These are phyloP conservation scores for Onychostruthus taczanowskii DNA, from an alignment of 2,113 vertebrate species.

Conservation along the genomic window DNA sequence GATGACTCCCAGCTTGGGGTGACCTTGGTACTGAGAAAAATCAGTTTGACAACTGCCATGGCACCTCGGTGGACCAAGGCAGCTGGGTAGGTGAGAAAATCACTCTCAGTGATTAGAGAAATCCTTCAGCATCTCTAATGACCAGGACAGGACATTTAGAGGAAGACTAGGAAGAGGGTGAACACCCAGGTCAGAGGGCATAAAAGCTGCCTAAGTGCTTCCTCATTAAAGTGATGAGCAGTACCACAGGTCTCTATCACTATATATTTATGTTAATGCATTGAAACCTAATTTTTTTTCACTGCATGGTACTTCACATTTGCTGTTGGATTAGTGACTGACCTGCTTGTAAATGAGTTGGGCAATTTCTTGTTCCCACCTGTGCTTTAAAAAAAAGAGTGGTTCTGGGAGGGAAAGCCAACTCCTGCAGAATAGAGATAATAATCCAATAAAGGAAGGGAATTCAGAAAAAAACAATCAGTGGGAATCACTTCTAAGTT, in stretches of 20 bases:
- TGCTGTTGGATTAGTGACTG: not conserved
- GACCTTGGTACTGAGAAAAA: not conserved
- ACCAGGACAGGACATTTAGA: not conserved
- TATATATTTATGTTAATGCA: not conserved
- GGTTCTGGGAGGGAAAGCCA: not conserved
- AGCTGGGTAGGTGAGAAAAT: not conserved
- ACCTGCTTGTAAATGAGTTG: not conserved
- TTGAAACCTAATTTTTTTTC: not conserved
- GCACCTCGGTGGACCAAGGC: not conserved
- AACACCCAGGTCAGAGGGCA: not conserved
- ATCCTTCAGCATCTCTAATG: not conserved
- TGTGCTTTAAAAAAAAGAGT: not conserved
- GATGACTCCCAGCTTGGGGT: not conserved
- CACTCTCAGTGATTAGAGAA: not conserved
- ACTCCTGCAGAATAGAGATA: not conserved
- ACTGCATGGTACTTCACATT: not conserved
- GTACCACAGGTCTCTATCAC: not conserved
- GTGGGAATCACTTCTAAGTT: not conserved
- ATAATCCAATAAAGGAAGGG: not conserved
- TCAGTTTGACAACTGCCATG: not conserved
- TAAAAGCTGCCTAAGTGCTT: not conserved
- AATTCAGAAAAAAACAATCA: not conserved
- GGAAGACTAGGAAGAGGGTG: not conserved
- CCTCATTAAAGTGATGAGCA: not conserved
- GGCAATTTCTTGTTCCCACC: not conserved